phyloP scores from a whole-genome alignment of 1,140 invertebrate species.

The Bradynema listronoti region DNA sequence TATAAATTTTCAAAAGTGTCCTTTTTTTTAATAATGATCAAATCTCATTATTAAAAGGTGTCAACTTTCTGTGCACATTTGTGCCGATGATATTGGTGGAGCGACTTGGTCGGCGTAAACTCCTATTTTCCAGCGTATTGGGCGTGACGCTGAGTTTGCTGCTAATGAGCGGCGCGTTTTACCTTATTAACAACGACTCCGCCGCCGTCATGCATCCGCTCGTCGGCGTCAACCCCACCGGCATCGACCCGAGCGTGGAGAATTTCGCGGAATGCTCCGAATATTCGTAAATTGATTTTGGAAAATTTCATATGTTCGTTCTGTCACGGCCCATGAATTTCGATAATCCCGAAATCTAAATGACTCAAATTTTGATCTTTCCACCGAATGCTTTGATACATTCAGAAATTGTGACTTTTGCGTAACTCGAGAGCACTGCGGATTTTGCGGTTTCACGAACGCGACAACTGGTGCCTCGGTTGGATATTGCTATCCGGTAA shows the following conservation, averaged over 20 bases:
- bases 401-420: conserved; percentile 43
- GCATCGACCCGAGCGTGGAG: not conserved
- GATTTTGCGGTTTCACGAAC: conserved; percentile 21
- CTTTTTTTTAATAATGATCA: too few species aligned
- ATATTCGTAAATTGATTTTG: conserved; percentile 13
- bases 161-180: conserved; percentile 27
- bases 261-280: conserved; percentile 4
- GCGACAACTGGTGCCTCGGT: not conserved
- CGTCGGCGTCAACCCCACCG: not conserved
- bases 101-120: conserved; percentile 63
- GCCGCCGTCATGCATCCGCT: conserved; percentile 13
- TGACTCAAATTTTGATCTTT: conserved; percentile 5
- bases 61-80: conserved; percentile 65
- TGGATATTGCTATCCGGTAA: conserved; percentile 28
- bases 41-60: too few species aligned
- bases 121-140: conserved; percentile 45
- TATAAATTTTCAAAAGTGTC: too few species aligned
- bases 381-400: not conserved
- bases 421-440: conserved; percentile 37
- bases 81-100: conserved; percentile 65
- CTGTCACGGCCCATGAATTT: not conserved
- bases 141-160: conserved; percentile 24
- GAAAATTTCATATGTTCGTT: not conserved
- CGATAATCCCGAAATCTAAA: not conserved
- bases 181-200: conserved; percentile 24